Evolutionary conservation across 2,797 vertebrate species (phyloP), one percentile per base, ranked within the genome.

Genomic region (Coccyzus lansbergi): DNA sequence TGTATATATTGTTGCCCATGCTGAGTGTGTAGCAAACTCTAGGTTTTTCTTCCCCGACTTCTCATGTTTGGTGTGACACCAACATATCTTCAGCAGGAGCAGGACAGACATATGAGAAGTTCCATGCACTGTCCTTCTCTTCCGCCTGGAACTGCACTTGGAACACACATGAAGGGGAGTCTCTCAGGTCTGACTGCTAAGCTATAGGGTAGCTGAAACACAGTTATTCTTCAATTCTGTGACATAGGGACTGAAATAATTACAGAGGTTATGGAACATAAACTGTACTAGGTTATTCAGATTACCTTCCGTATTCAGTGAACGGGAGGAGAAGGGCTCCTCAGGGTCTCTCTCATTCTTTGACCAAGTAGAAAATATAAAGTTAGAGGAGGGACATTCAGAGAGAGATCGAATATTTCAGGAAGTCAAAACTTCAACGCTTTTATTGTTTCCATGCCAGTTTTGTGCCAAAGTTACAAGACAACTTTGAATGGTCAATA

Each of bases 51-150:
- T 36, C 38, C 40, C 46, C 14, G 12, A 12, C 34, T 40, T 28
- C 46, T 49, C n/a, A 8, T 1, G 5, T n/a, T 28, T 36, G 29
- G 15, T 42, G 59, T 1, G 4, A 40, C 34, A 53, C 33, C 12
- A n/a, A 38, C 9, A 4, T 38, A 59, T 5, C 38, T 42, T 33
- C 51, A 31, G 21, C 40, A 13, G 53, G 10, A 31, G 53, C 24
- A 24, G 67, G 42, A 62, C 1, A 19, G 48, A 56, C 12, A 16
- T n/a, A 29, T 0, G 0, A 15, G 24, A 13, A 71, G 38, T 5
- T 9, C 16, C 28, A 5, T 2, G 8, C 12, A 31, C 29, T 12
- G 42, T 3, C 20, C 26, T 34, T 36, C 59, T 65, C 19, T n/a
- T 15, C 19, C 24, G 0, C 10, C 34, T 31, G 24, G 52, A 56